Evolutionary conservation across 2,113 vertebrate genomes (phyloP).

Genomic region (Hemibates koningsi): DNA sequence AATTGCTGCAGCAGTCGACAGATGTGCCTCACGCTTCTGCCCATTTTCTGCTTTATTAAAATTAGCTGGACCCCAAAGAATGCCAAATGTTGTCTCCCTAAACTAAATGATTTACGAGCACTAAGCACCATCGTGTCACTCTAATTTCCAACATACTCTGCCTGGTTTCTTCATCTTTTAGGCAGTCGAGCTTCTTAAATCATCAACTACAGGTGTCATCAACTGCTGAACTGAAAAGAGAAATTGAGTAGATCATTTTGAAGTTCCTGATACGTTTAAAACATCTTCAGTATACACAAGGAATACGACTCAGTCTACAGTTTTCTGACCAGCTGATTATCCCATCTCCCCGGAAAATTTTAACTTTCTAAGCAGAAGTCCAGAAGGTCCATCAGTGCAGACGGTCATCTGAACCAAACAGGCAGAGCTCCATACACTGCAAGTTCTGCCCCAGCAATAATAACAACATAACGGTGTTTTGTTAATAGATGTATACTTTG

Average conservation of each 20-base stretch:
- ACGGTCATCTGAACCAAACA: not conserved
- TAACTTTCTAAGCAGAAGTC: not conserved
- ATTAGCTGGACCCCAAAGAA: slow-evolving; percentile 33
- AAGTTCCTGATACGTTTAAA: not conserved
- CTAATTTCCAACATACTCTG: slow-evolving; percentile 14
- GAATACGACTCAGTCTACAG: not conserved
- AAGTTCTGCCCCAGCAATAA: not conserved
- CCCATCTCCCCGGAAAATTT: not conserved
- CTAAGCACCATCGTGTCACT: slow-evolving; percentile 15
- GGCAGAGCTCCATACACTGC: not conserved
- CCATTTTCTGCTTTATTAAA: slow-evolving; percentile 57
- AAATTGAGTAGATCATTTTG: not conserved
- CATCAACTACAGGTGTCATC: not conserved
- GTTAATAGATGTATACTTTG: not conserved
- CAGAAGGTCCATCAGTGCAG: not conserved
- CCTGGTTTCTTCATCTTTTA: not conserved
- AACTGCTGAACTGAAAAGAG: not conserved
- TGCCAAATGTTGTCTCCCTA: slow-evolving; percentile 43
- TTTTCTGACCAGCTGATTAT: not conserved
- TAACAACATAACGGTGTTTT: not conserved
- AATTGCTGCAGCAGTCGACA: slow-evolving; percentile 60
- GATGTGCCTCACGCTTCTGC: slow-evolving; percentile 56
- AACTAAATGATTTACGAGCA: slow-evolving; percentile 48
- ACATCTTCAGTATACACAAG: not conserved
- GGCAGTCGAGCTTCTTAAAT: slow-evolving; percentile 12